These are phyloP conservation scores for Tubulanus polymorphus DNA, from an alignment of 2,888 invertebrate species.

Conservation along the genomic window DNA sequence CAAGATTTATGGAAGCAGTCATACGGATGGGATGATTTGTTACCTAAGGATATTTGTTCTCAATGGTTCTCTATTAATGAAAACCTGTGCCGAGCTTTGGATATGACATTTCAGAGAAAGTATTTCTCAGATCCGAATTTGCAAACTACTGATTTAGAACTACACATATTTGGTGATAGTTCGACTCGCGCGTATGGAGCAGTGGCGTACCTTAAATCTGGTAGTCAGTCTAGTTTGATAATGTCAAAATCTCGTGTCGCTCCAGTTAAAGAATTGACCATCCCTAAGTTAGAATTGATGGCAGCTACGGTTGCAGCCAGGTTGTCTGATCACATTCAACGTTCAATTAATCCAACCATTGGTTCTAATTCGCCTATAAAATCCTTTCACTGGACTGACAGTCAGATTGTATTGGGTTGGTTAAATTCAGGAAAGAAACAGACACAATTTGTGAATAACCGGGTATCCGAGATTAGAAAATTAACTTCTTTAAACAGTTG, in stretches of 20 bases:
- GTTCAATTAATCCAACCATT: no score
- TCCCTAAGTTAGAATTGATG: slow-evolving; percentile 22
- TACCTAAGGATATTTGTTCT: no score
- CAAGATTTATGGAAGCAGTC: no score
- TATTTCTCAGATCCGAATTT: no score
- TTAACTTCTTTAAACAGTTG: slow-evolving; percentile 16
- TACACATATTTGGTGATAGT: slow-evolving; percentile 26
- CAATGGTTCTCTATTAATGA: no score
- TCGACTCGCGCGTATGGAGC: slow-evolving; percentile 24
- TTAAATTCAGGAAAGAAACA: no score
- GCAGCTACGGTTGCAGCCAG: slow-evolving; percentile 14
- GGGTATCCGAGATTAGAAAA: slow-evolving; percentile 24
- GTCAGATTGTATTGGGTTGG: slow-evolving; percentile 23
- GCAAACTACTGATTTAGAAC: not conserved
- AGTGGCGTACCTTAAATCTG: slow-evolving; percentile 15
- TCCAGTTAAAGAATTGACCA: slow-evolving; percentile 21
- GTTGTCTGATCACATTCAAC: slow-evolving; percentile 8
- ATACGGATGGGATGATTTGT: no score
- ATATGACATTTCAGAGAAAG: no score
- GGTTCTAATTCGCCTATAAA: no score
- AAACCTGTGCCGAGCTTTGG: no score
- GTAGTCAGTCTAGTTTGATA: not conserved
- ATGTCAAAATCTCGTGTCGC: slow-evolving; percentile 23
- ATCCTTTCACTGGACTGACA: slow-evolving; percentile 25
- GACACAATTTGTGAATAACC: slow-evolving; percentile 23